Conservation (phyloP, 2,888 invertebrate genomes). For the Acronicta psi region DNA sequence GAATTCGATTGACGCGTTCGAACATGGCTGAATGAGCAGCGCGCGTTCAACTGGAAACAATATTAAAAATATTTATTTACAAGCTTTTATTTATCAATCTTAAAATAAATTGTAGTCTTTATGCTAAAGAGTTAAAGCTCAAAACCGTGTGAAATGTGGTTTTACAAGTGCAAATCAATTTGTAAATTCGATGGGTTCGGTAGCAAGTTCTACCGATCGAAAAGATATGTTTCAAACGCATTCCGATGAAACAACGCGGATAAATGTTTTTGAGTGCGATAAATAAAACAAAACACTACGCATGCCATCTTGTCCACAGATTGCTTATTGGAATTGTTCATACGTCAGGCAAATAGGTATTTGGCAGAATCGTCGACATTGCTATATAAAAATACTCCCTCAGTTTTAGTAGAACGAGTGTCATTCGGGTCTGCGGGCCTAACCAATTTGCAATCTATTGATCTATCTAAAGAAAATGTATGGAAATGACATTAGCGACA, state of each 20-base stretch:
- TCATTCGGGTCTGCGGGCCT: no score
- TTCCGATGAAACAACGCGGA: slow-evolving; percentile 74
- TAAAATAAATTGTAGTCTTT: neutral
- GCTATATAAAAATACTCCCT: no score
- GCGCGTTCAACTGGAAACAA: slow-evolving; percentile 78
- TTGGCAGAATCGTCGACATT: no score
- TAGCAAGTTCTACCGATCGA: slow-evolving; percentile 79
- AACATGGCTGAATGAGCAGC: slow-evolving; percentile 67
- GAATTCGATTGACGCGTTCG: slow-evolving; percentile 76
- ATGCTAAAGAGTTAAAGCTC: slow-evolving; percentile 7
- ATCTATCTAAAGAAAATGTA: no score
- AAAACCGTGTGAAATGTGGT: slow-evolving; percentile 27
- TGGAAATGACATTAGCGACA: no score
- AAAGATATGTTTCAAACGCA: slow-evolving; percentile 82
- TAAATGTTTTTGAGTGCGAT: slow-evolving; percentile 52
- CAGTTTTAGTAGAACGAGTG: no score
- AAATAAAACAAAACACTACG: slow-evolving; percentile 33
- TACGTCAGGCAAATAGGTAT: no score
- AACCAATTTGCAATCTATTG: no score
- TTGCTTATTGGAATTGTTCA: no score
- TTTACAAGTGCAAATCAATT: slow-evolving; percentile 10
- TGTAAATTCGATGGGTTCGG: slow-evolving; percentile 63
- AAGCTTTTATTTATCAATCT: slow-evolving; percentile 11
- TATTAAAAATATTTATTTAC: slow-evolving; percentile 64
- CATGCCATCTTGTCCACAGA: slow-evolving; percentile 6